Percentiles rank a stretch among this genome's conserved stretches.
phyloP scores from a whole-genome alignment of 2,113 vertebrate species.

The Sminthopsis crassicaudata region DNA sequence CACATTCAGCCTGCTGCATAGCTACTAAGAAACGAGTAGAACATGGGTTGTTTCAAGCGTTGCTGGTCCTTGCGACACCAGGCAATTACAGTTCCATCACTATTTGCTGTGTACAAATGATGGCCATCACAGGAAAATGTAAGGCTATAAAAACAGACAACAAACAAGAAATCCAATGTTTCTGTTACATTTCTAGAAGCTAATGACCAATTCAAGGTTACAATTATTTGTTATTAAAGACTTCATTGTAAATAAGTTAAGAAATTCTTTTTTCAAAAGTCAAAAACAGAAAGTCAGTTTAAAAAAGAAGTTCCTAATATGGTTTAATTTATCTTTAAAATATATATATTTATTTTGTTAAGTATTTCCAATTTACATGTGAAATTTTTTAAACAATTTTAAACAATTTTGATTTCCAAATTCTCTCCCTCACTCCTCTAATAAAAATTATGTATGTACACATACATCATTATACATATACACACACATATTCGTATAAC shows the following conservation, averaged over 20 bases:
- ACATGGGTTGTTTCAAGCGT: slow-evolving; percentile 97
- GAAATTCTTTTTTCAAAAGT: neutral
- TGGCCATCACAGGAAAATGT: slow-evolving; percentile 99
- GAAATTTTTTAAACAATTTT: neutral
- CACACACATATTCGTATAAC: neutral
- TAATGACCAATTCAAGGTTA: neutral
- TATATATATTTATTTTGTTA: neutral
- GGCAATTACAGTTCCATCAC: slow-evolving; percentile 95
- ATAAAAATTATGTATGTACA: neutral
- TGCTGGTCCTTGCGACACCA: slow-evolving; percentile 99
- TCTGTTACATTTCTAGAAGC: neutral
- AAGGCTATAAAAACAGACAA: slow-evolving; percentile 86
- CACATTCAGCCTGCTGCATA: slow-evolving; percentile 92
- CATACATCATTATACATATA: too few relatives aligned
- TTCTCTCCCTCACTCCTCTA: neutral
- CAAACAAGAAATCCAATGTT: neutral
- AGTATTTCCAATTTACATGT: neutral
- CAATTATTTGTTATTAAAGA: neutral
- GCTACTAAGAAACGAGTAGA: slow-evolving; percentile 98
- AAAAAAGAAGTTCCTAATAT: neutral
- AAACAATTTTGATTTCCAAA: neutral
- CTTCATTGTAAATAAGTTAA: neutral
- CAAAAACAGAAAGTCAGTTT: neutral
- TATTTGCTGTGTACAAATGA: slow-evolving; percentile 97
- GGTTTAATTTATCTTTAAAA: neutral